A percentile compares a stretch with the other conserved stretches of the same genome.
phyloP scores from a whole-genome alignment of 2,113 vertebrate genomes.

The Tamias sibiricus region DNA sequence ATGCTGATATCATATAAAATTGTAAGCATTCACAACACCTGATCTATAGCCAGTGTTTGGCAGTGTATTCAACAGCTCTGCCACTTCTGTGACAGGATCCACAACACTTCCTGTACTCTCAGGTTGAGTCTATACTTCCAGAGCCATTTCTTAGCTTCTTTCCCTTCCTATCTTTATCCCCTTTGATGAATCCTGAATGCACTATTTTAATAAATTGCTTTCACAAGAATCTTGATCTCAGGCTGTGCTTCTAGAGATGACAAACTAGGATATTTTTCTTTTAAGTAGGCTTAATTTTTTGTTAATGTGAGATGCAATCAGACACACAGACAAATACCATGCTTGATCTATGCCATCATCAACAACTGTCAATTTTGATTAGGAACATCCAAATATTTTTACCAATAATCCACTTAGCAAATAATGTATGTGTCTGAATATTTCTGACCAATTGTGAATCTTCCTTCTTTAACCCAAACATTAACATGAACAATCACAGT shows the following conservation, averaged over 20 bases:
- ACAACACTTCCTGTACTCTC: background rate
- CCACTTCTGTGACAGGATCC: background rate
- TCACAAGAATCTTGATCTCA: background rate
- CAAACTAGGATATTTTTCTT: background rate
- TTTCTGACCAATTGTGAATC: background rate
- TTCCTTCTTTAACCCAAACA: background rate
- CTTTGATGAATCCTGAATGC: background rate
- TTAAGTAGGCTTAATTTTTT: background rate
- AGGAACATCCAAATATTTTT: background rate
- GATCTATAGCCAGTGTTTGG: background rate
- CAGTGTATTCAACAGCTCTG: background rate
- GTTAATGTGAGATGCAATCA: background rate
- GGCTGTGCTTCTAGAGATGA: background rate
- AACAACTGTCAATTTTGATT: background rate
- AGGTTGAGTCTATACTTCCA: background rate
- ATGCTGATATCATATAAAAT: background rate
- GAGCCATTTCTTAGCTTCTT: background rate
- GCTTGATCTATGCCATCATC: background rate
- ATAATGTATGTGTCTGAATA: background rate
- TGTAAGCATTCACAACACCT: background rate
- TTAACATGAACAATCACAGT: background rate
- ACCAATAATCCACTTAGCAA: slow-evolving; percentile 7
- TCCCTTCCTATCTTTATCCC: background rate
- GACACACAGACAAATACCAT: background rate
- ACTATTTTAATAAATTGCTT: background rate